Percentiles rank a stretch among this genome's conserved stretches.
Conservation (phyloP, 2,113 vertebrate genomes). For the Ariopsis seemanni region DNA sequence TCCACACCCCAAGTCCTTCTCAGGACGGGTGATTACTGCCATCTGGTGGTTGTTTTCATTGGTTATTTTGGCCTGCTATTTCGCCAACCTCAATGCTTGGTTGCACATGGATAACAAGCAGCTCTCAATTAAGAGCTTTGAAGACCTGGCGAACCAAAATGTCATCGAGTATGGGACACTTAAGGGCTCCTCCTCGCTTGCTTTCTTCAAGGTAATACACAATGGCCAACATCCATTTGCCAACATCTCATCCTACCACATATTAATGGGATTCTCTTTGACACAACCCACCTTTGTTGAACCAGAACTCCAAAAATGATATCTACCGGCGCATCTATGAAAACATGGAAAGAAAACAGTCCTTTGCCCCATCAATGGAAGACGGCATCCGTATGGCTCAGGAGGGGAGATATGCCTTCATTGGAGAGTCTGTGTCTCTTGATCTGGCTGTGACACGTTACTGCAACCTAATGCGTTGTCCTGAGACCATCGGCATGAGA, state of each 20-base stretch:
- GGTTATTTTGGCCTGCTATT: slow-evolving; percentile 80
- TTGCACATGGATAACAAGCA: slow-evolving; percentile 67
- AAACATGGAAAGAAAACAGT: slow-evolving; percentile 81
- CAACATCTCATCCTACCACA: not conserved
- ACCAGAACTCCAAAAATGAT: slow-evolving; percentile 78
- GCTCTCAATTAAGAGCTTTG: slow-evolving; percentile 75
- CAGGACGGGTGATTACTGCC: slow-evolving; percentile 76
- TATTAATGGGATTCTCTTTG: not conserved
- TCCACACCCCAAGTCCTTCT: slow-evolving; percentile 80
- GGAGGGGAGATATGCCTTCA: slow-evolving; percentile 84
- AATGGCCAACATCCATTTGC: not conserved
- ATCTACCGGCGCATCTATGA: slow-evolving; percentile 78
- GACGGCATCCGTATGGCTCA: slow-evolving; percentile 75
- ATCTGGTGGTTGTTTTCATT: slow-evolving; percentile 89
- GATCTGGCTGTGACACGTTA: slow-evolving; percentile 77
- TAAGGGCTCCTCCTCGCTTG: slow-evolving; percentile 75
- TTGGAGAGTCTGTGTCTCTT: slow-evolving; percentile 81
- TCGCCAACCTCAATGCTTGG: slow-evolving; percentile 73
- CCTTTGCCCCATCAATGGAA: slow-evolving; percentile 70
- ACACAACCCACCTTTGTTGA: not conserved
- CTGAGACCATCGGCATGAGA: slow-evolving; percentile 75
- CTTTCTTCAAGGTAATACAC: slow-evolving; percentile 80
- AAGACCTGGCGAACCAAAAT: slow-evolving; percentile 85
- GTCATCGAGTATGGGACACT: slow-evolving; percentile 81
- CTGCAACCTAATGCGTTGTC: slow-evolving; percentile 76